Evolutionary conservation across 37 sponge, comb jelly and placozoan species (phyloP).

Genomic region (Halisarca cf. caerulea): DNA sequence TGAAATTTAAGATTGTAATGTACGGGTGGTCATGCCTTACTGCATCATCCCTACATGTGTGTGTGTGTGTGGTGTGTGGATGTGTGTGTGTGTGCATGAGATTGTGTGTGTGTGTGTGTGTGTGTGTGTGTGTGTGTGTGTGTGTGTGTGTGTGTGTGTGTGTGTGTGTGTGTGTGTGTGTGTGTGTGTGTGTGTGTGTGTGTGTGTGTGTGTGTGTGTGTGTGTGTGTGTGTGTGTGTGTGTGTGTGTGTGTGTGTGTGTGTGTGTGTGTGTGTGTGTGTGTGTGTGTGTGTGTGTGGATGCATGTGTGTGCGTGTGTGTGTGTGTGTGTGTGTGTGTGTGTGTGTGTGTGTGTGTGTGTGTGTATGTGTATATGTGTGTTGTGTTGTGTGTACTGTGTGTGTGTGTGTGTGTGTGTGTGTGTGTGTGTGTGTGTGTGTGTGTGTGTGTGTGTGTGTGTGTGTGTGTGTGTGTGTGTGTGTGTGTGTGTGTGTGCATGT

Average conservation of each 20-base stretch:
- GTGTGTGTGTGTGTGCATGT: slow-evolving; percentile 8
- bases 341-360: slow-evolving; percentile 22
- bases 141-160: neutral
- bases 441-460: neutral
- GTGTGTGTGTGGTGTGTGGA: too few species aligned
- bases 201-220: slow-evolving; percentile 47
- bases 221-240: slow-evolving; percentile 48
- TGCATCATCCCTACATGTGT: too few species aligned
- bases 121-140: neutral
- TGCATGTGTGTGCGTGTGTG: neutral
- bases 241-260: slow-evolving; percentile 28
- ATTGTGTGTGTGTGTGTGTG: neutral
- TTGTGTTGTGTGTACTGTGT: neutral
- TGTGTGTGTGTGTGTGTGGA: slow-evolving; percentile 23
- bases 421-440: neutral
- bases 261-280: slow-evolving; percentile 43
- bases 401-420: neutral
- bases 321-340: too few species aligned
- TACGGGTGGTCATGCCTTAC: too few species aligned
- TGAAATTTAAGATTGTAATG: too few species aligned
- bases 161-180: neutral
- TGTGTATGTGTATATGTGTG: slow-evolving; percentile 11
- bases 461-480: neutral
- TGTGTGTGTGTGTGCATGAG: too few species aligned
- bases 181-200: slow-evolving; percentile 48